Evolutionary conservation across 2,797 vertebrate genomes (phyloP), one percentile per base, ranked within the genome.

Genomic region (Micrastur ruficollis): DNA sequence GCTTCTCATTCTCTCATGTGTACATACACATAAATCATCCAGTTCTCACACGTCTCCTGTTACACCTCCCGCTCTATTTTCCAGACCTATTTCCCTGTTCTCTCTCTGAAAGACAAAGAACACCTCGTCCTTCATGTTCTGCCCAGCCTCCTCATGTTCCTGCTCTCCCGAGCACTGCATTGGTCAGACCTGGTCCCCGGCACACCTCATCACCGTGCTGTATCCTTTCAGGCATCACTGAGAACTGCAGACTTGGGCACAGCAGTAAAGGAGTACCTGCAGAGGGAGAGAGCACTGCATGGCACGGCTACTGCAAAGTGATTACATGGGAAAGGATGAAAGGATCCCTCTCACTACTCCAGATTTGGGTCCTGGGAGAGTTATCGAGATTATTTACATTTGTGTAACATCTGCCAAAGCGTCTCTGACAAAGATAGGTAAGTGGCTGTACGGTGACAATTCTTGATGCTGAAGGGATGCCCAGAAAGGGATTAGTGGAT

Each of bases 1-100:
- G 52, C 52, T 91, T 93, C 95, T 93, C 85, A 81, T 95, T 95
- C 94, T 86, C 72, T 74, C 20, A 2, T 9, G n/a, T 71, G 82
- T 67, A 83, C n/a, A 15, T 19, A 29, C 1, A 6, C 65, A 95
- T 93, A 94, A 94, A 90, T 95, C 87, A 94, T 21, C 34, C 1
- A 2, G 12, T 93, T 95, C 84, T 87, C 78, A 89, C 19, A 40
- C 20, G 25, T n/a, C 75, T 75, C 29, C 25, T 80, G 31, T 85
- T 56, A 47, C 19, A 66, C 29, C 71, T 88, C 52, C 61, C 8
- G 21, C 44, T 91, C 74, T 90, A 6, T 91, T 88, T 95, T 50
- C 68, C 63, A 83, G 67, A 71, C 36, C 26, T 75, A 22, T 74
- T 92, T 92, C 75, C 50, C n/a, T 3, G 2, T 40, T 85, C 34